Conservation (phyloP, 1,140 invertebrate species). For the Aphaenogaster ashmeadi region DNA sequence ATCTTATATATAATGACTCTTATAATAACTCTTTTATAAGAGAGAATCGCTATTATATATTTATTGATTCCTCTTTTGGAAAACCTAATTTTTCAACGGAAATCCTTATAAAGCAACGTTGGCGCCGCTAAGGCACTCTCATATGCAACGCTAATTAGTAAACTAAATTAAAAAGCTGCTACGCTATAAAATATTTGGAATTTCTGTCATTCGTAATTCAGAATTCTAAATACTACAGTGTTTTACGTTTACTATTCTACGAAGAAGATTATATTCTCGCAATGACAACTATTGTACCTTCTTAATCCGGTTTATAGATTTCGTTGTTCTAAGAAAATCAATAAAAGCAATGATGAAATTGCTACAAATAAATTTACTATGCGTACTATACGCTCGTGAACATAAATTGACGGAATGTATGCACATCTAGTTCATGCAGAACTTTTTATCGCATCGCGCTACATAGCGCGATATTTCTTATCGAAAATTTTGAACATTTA, state of each 20-base stretch:
- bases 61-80: background rate
- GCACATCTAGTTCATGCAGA: background rate
- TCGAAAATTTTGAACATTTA: background rate
- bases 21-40: background rate
- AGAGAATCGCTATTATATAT: background rate
- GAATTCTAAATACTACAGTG: background rate
- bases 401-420: background rate
- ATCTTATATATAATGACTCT: no score
- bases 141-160: background rate
- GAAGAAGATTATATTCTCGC: background rate
- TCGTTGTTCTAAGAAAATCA: background rate
- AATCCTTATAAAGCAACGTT: background rate
- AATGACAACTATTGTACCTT: background rate
- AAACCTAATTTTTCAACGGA: background rate
- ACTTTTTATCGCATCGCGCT: background rate
- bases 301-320: background rate
- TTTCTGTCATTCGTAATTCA: background rate
- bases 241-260: background rate
- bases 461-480: background rate
- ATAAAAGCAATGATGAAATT: background rate
- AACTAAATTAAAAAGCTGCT: background rate
- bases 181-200: slow-evolving; percentile 17
- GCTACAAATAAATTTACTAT: background rate
- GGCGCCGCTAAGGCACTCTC: background rate
- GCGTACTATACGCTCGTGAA: background rate